Evolutionary conservation across 2,888 invertebrate genomes (phyloP), one percentile per base, ranked within the genome.

Genomic region (Phaonia tiefii): DNA sequence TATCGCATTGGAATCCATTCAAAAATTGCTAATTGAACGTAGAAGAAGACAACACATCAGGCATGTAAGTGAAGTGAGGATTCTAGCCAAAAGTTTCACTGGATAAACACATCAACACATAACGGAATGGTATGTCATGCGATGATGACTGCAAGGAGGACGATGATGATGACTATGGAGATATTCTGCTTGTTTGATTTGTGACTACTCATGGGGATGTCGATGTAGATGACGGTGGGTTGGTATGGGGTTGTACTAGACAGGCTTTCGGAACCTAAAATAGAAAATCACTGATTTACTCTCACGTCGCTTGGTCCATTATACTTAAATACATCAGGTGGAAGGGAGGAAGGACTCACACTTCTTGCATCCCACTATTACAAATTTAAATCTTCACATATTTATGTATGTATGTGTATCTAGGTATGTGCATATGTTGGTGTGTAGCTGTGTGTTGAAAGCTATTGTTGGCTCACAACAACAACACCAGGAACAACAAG

Each of bases 261-360:
- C 44, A 66, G 31, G 58, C 37, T 51, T 58, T 67, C 15, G 25
- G 22, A 69, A 42, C n/a, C 60, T 60, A 49, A 58, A 66, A 56
- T 66, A 31, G 46, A 56, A 76, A 76, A 71, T 66, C 70, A 46
- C 22, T 76, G 70, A 76, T 65, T 76, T 71, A 71, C 71, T 76
- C 42, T 56, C 76, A 65, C 66, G 56, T 58, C 31, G 54, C 26
- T 63, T 60, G 37, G 60, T 15, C 63, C 56, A 37, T 37, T 65
- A 76, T 42, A 54, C 56, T n/a, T n/a, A n/a, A n/a, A n/a, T n/a
- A n/a, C 54, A 69, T 58, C 58, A 46, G 22, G 58, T 13, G 46
- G n/a, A 46, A 15, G 8, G 3, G 31, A 31, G 4, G 31, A 31
- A 31, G 31, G 31, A 31, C 31, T 31, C 31, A 22, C 25, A 44